A percentile compares a stretch with the other conserved stretches of the same genome.
Evolutionary conservation across 2,797 vertebrate genomes (phyloP).

Genomic region (Petrocephalus sullivani): DNA sequence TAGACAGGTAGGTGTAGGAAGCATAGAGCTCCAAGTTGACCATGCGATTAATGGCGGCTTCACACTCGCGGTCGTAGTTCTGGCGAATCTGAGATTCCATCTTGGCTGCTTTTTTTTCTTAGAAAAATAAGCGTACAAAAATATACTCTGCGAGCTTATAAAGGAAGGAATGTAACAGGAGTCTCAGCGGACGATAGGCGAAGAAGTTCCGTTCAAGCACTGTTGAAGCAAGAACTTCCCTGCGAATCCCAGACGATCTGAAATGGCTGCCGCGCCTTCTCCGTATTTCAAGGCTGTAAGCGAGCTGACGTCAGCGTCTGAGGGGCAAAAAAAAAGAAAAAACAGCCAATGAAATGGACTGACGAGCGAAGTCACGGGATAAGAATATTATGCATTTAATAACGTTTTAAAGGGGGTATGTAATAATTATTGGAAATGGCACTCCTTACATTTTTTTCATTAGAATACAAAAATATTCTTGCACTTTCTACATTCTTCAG

Average conservation of each 20-base stretch:
- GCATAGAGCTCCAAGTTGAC: conserved; percentile 73
- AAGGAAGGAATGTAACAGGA: background rate
- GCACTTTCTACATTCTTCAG: background rate
- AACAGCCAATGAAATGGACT: background rate
- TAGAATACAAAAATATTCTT: background rate
- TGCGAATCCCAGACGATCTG: background rate
- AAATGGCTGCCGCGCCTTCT: background rate
- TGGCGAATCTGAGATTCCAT: conserved; percentile 68
- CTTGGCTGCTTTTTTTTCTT: conserved; percentile 17
- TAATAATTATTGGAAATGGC: background rate
- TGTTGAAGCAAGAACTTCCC: conserved; percentile 30
- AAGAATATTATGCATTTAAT: background rate
- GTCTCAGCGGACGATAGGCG: background rate
- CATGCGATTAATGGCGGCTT: conserved; percentile 69
- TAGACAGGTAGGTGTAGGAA: conserved; percentile 69
- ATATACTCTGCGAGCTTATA: background rate
- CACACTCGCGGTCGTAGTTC: conserved; percentile 72
- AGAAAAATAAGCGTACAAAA: background rate
- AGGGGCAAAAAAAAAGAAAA: background rate
- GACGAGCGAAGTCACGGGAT: background rate
- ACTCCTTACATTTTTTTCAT: background rate
- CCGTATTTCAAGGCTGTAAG: background rate
- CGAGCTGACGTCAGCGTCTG: background rate
- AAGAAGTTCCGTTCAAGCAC: conserved; percentile 30
- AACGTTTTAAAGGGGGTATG: background rate